Base-by-base conservation (phyloP, 2,797 vertebrate species). In the Tragopan temminckii region DNA sequence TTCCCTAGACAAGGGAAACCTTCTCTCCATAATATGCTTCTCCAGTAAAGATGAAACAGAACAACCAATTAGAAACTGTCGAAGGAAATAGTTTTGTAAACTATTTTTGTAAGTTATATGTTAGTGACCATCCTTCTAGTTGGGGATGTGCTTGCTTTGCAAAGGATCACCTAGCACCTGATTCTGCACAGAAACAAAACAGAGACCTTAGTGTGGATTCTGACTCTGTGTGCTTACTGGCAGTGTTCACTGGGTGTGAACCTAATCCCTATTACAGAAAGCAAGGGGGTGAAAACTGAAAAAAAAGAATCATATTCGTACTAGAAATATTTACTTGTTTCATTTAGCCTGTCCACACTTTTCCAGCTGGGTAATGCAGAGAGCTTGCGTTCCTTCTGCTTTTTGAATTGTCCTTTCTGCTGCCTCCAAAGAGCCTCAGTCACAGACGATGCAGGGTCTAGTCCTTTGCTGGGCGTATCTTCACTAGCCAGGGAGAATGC, bases 311-410 rank as follows among this genome's bases (percentile, higher is more conserved):
- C 70, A 80, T 76, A 91, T 55, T 92, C 31, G 18, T 92, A 96
- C 91, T 85, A 90, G 80, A 89, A 91, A 79, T 85, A 85, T 81
- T 97, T 98, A 99, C 99, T 98, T 97, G 98, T 98, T 97, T 98
- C 98, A 68, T 99, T 98, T 97, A 99, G 97, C 33, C 98, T 97
- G 94, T 99, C 99, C 74, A 98, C 87, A 23, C 98, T 99, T 96
- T 98, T 99, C 99, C 99, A 99, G 97, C 95, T 98, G 70, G 98
- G 98, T 77, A 99, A 94, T 1, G 97, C 97, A 5, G 98, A 95
- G 33, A 93, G 97, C 64, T 98, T 98, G 64, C 72, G 95, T 71
- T 99, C 98, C 70, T 98, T 98, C 53, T 97, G 96, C 57, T 80
- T 97, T 85, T 80, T 95, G 66, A 79, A 80, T 3, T 43, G 95